Percentiles rank a stretch among this genome's conserved stretches.
These are phyloP conservation scores for Pygocentrus nattereri DNA, from an alignment of 2,797 vertebrate species.

Conservation along the genomic window DNA sequence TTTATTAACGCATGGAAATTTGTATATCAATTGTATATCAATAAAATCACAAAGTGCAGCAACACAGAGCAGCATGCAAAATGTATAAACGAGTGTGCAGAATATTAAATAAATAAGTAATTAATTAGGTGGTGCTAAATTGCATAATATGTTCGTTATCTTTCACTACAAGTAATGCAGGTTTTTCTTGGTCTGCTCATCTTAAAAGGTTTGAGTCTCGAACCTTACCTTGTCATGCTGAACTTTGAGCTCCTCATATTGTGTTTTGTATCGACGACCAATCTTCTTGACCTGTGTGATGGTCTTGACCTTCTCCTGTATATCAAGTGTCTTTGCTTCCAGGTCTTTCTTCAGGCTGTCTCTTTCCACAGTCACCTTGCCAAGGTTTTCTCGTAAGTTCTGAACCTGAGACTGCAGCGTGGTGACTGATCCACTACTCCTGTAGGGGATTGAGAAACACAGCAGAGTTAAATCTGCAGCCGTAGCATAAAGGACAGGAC, in stretches of 20 bases:
- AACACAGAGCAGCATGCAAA: too few species aligned
- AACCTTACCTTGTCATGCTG: conserved; percentile 88
- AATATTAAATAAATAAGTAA: not conserved
- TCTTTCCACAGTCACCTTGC: conserved; percentile 83
- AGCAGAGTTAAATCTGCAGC: not conserved
- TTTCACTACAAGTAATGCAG: too few species aligned
- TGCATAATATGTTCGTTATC: too few species aligned
- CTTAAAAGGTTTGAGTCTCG: not conserved
- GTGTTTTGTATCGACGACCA: conserved; percentile 94
- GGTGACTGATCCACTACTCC: conserved; percentile 83
- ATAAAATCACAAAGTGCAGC: too few species aligned
- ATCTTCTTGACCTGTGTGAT: conserved; percentile 98
- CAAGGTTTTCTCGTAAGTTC: conserved; percentile 83
- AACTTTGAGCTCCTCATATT: conserved; percentile 95
- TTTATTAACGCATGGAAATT: too few species aligned
- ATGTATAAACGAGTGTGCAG: too few species aligned
- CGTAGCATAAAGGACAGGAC: not conserved
- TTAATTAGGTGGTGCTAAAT: too few species aligned
- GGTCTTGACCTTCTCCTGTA: conserved; percentile 90
- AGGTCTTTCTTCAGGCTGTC: conserved; percentile 85
- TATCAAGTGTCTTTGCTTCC: conserved; percentile 85
- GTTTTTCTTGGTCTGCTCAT: too few species aligned
- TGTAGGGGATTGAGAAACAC: conserved; percentile 59
- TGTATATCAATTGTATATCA: too few species aligned
- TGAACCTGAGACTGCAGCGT: conserved; percentile 89